Conservation (phyloP, 2,888 invertebrate species). For the Tetramorium bicarinatum region DNA sequence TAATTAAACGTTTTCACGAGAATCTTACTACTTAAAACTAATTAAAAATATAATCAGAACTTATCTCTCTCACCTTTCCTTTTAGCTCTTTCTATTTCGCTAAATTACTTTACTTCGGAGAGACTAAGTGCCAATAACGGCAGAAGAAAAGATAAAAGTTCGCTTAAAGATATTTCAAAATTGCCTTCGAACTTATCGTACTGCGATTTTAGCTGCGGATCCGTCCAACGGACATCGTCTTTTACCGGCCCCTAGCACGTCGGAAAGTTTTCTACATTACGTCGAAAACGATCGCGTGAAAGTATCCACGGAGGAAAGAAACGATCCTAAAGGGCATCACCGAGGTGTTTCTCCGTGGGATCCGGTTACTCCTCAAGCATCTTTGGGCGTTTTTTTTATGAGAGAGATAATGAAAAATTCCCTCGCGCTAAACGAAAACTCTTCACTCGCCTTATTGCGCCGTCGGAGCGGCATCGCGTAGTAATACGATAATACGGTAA, state of each 20-base stretch:
- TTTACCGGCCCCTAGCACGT: slow-evolving; percentile 21
- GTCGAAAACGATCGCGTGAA: slow-evolving; percentile 43
- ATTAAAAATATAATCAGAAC: slow-evolving; percentile 21
- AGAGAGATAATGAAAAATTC: slow-evolving; percentile 43
- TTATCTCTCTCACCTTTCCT: background rate
- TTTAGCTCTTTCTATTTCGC: background rate
- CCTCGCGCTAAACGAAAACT: slow-evolving; percentile 28
- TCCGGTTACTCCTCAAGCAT: slow-evolving; percentile 24
- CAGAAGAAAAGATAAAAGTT: slow-evolving; percentile 31
- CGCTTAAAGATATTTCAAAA: slow-evolving; percentile 33
- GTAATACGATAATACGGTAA: slow-evolving; percentile 24
- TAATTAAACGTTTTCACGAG: slow-evolving; percentile 11
- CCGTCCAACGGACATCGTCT: slow-evolving; percentile 4
- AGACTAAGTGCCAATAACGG: background rate
- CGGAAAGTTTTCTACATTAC: slow-evolving; percentile 40
- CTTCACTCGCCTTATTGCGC: slow-evolving; percentile 13
- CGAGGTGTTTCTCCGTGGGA: background rate
- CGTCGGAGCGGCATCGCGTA: background rate
- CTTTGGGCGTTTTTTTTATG: background rate
- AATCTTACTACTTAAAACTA: background rate
- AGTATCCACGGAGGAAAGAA: slow-evolving; percentile 28
- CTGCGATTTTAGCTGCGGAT: background rate
- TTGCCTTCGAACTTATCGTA: slow-evolving; percentile 18
- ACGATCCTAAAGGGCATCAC: slow-evolving; percentile 23
- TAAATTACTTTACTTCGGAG: slow-evolving; percentile 12